Evolutionary conservation across 2,888 invertebrate genomes (phyloP).

Genomic region (Papilio protenor): DNA sequence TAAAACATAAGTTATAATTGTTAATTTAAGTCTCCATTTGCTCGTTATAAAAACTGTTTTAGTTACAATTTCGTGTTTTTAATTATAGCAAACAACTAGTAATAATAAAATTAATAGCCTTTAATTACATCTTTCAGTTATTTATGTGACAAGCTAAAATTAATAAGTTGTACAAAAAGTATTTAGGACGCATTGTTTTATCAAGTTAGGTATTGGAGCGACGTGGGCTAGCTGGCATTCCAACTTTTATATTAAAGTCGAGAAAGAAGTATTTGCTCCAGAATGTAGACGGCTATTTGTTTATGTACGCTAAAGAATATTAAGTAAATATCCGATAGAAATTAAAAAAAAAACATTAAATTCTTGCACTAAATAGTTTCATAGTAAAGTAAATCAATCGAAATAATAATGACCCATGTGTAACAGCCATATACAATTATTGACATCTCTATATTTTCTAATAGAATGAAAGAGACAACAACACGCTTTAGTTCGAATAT

Average conservation of each 20-base stretch:
- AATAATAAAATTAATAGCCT: too few relatives aligned
- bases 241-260: conserved; percentile 31
- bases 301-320: conserved; percentile 5
- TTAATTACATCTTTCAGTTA: too few relatives aligned
- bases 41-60: too few relatives aligned
- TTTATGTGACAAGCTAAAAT: background rate
- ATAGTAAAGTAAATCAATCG: background rate
- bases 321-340: background rate
- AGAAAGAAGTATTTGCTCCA: conserved; percentile 17
- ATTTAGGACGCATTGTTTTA: conserved; percentile 9
- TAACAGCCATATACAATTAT: background rate
- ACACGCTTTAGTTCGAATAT: background rate
- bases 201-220: conserved; percentile 1
- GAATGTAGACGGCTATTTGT: conserved; percentile 23
- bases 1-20: too few relatives aligned
- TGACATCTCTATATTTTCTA: background rate
- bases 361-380: background rate
- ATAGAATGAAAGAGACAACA: background rate
- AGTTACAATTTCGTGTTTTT: too few relatives aligned
- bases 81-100: too few relatives aligned
- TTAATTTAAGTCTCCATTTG: too few relatives aligned
- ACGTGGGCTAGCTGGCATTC: conserved; percentile 11
- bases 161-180: conserved; percentile 9
- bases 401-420: too few relatives aligned
- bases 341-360: background rate